Evolutionary conservation across 2,888 invertebrate genomes (phyloP), one percentile per base, ranked within the genome.

Genomic region (Drosophila formosana): DNA sequence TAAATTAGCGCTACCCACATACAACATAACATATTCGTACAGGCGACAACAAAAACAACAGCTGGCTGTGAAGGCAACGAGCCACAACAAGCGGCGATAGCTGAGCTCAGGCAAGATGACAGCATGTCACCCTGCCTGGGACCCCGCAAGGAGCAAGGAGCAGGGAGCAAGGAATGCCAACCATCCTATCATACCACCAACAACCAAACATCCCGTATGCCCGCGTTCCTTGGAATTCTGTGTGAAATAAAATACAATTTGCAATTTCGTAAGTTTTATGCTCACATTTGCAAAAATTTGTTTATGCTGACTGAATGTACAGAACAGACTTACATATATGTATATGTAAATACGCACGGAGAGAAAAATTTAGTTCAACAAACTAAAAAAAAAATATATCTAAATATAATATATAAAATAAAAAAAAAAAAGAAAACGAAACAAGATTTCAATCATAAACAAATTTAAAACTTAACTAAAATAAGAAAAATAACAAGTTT

Each of bases 211-310:
- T 9, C 32, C 32, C 32, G 32, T 7, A 32, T 32, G 7, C n/a
- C 32, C 41, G 25, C 25, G 62, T 58, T 55, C 28, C 43, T 50
- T 37, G 57, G 51, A 32, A 60, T 43, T 26, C 39, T 52, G 37
- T 49, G 60, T 39, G 65, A 58, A 78, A 72, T 72, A 65, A 87
- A 87, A 89, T 75, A 79, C 71, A 78, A 78, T 82, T 82, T 79
- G 88, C 85, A 80, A 84, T 87, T 85, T 84, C 71, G 82, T 80
- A 84, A 82, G 88, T 85, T 85, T 85, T 87, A 87, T 85, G 85
- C 72, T 78, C 58, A 80, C 73, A 87, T 85, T 87, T 68, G 80
- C 80, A 58, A 60, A 86, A 89, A 81, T 89, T 77, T 87, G 81
- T 64, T 71, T 83, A 74, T 80, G 77, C 80, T 28, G 28, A 28